phyloP scores from a whole-genome alignment of 2,113 vertebrate genomes.

The Crypturellus undulatus region DNA sequence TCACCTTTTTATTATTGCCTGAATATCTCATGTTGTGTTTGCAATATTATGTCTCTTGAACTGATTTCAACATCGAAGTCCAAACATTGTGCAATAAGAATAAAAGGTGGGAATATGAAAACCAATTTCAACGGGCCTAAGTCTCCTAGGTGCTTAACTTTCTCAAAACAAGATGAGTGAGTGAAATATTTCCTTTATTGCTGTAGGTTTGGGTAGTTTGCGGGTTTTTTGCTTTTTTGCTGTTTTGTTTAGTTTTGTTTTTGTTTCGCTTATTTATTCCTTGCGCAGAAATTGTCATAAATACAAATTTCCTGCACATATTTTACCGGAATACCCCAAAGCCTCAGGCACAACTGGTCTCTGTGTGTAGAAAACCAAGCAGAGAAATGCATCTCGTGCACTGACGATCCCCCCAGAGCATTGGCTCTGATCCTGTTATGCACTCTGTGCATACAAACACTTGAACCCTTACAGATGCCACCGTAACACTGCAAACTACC shows the following conservation, averaged over 20 bases:
- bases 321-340: not conserved
- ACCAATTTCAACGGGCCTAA: not conserved
- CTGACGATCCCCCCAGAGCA: not conserved
- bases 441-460: not conserved
- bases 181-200: not conserved
- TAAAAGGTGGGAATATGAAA: not conserved
- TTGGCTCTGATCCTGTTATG: not conserved
- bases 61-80: not conserved
- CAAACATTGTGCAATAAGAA: not conserved
- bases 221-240: no score
- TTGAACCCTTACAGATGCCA: not conserved
- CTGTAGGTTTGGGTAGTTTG: not conserved
- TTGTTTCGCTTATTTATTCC: not conserved
- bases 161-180: not conserved
- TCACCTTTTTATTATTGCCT: not conserved
- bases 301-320: not conserved
- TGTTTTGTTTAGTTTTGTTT: no score
- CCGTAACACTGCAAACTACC: not conserved
- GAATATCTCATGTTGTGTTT: not conserved
- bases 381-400: not conserved
- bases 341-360: not conserved
- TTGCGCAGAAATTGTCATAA: not conserved
- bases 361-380: not conserved
- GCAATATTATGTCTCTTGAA: not conserved
- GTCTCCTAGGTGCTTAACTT: not conserved